Conservation (phyloP, 2,113 vertebrate species). For the Zootoca vivipara region DNA sequence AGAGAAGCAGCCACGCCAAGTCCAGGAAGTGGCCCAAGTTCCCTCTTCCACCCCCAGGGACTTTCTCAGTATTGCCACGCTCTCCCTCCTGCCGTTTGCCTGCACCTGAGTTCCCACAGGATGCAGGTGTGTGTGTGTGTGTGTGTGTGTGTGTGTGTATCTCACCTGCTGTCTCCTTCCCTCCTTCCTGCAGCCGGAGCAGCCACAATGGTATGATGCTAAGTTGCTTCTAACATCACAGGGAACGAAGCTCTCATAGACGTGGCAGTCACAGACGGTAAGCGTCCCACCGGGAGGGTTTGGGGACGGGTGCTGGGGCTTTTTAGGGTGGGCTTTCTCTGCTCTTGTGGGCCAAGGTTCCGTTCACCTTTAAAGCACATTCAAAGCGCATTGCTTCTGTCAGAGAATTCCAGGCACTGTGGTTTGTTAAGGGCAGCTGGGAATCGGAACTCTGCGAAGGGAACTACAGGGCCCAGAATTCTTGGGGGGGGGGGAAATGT, state of each 20-base stretch:
- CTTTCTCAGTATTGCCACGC: not conserved
- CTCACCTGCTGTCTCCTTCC: not conserved
- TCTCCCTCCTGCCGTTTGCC: slow-evolving; percentile 12
- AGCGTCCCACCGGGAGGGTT: not conserved
- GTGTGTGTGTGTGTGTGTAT: not conserved
- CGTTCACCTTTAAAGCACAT: too few relatives aligned
- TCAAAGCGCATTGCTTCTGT: too few relatives aligned
- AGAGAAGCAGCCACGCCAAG: not conserved
- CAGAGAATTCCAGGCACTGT: too few relatives aligned
- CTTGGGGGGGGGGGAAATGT: too few relatives aligned
- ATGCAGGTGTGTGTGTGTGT: not conserved
- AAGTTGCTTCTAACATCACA: slow-evolving; percentile 10
- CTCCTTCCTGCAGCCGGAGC: slow-evolving; percentile 26
- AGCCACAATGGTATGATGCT: slow-evolving; percentile 5
- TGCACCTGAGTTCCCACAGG: slow-evolving; percentile 33
- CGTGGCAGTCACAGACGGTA: slow-evolving; percentile 25
- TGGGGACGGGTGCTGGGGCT: not conserved
- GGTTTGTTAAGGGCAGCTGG: too few relatives aligned
- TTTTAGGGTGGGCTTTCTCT: not conserved
- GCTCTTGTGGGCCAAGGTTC: too few relatives aligned
- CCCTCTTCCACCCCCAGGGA: not conserved
- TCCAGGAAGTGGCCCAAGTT: not conserved
- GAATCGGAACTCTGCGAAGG: too few relatives aligned
- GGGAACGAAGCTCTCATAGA: slow-evolving; percentile 15
- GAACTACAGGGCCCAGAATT: too few relatives aligned